Evolutionary conservation across 2,113 vertebrate species (phyloP), one percentile per base, ranked within the genome.

Genomic region (Corythaeola cristata): DNA sequence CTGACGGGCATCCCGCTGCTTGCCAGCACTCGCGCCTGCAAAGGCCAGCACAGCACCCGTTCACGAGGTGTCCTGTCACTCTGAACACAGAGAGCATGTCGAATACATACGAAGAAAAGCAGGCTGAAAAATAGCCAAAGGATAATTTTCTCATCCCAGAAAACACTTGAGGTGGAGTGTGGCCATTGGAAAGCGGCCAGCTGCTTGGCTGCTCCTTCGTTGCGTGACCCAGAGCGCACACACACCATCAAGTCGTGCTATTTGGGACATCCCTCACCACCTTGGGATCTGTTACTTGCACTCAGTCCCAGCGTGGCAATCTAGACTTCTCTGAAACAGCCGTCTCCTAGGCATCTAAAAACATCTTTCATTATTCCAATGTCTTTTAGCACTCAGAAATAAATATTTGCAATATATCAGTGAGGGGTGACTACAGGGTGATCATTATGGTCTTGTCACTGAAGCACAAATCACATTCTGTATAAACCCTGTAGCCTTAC

Each of bases 211-310:
- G 73, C 62, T 75, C 44, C 80, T 78, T 60, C 28, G 0, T 3
- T 15, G 66, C 1, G 1, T 20, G 6, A 50, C n/a, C 47, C 52
- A 17, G n/a, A 58, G 73, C 0, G 0, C 35, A 35, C 27, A 27
- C 21, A 24, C 28, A 0, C 0, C 37, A 27, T 27, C 64, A 10
- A 3, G 32, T 41, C 3, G 4, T 75, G 56, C 60, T 55, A 3
- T 64, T 33, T 32, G 49, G 84, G 69, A 89, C 30, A 41, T 67
- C 39, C 56, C 49, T 39, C n/a, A n/a, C 18, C 4, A 3, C 71
- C 55, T 23, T 37, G 27, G 11, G 62, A 45, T 66, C 12, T 72
- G 60, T 23, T 71, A 11, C 37, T 64, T 60, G 52, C 49, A 39
- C 49, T 2, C 6, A 91, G 56, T 35, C 47, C 21, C 49, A 75